A percentile compares a stretch with the other conserved stretches of the same genome.
These are phyloP conservation scores for Piezodorus guildinii DNA, from an alignment of 1,140 invertebrate genomes.

Conservation along the genomic window DNA sequence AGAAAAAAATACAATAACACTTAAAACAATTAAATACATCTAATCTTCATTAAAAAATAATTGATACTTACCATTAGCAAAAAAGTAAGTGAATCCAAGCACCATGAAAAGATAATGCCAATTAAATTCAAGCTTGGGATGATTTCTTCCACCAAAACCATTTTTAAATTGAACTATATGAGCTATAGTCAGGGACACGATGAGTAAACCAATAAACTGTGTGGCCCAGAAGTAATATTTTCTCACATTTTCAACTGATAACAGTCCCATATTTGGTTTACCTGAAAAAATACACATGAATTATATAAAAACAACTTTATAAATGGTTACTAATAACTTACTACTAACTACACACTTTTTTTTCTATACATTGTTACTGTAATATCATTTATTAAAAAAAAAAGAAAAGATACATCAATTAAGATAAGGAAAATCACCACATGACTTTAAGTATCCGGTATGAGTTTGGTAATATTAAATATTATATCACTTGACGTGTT, in stretches of 20 bases:
- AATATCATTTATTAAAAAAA: too few species aligned
- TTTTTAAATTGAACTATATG: constrained; percentile 36
- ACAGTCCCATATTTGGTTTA: not conserved
- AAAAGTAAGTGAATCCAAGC: constrained; percentile 9
- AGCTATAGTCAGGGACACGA: constrained; percentile 28
- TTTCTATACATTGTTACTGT: too few species aligned
- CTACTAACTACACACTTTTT: too few species aligned
- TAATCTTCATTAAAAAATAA: not conserved
- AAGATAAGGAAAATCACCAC: too few species aligned
- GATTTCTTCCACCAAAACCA: constrained; percentile 31
- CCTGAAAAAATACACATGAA: not conserved
- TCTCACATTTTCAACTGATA: not conserved
- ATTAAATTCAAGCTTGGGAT: constrained; percentile 30
- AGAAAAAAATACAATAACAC: constrained; percentile 16
- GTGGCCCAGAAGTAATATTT: constrained; percentile 14
- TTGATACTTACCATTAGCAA: constrained; percentile 6
- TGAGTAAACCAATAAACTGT: constrained; percentile 9
- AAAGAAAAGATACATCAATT: too few species aligned
- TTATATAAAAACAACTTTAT: too few species aligned
- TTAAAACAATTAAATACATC: not conserved
- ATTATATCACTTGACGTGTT: too few species aligned
- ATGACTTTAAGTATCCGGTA: too few species aligned
- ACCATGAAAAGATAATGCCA: constrained; percentile 17
- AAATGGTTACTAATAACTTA: too few species aligned
- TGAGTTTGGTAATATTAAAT: too few species aligned